Conservation (phyloP, 2,797 vertebrate genomes). For the Squalus acanthias region DNA sequence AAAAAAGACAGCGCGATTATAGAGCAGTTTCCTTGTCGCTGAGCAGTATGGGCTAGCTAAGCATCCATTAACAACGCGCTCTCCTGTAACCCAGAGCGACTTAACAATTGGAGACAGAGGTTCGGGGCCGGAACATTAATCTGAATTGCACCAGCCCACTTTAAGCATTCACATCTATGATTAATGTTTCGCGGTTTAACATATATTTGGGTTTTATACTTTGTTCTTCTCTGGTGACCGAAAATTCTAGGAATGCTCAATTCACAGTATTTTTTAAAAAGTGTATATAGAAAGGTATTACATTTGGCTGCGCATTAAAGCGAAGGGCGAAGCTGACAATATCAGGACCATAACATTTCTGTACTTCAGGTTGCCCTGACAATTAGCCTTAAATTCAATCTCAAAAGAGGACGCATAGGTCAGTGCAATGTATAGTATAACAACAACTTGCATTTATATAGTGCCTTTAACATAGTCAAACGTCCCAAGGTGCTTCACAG, state of each 20-base stretch:
- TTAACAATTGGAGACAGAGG: background rate
- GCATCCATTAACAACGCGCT: background rate
- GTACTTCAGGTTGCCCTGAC: background rate
- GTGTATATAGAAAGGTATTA: background rate
- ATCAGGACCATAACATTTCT: background rate
- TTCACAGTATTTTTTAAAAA: background rate
- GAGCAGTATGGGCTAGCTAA: background rate
- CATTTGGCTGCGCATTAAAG: background rate
- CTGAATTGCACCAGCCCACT: background rate
- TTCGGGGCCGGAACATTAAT: background rate
- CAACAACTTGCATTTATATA: background rate
- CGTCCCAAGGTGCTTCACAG: background rate
- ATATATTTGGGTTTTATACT: background rate
- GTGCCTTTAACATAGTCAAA: background rate
- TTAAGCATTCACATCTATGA: background rate
- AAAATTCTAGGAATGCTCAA: background rate
- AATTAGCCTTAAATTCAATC: too few species aligned
- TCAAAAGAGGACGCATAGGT: background rate
- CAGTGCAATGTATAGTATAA: background rate
- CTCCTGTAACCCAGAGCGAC: background rate
- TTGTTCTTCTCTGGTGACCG: background rate
- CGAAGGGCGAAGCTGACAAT: background rate
- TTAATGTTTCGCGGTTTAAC: background rate
- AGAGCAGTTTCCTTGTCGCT: background rate
- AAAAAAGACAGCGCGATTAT: background rate